These are phyloP conservation scores for Reinhardtius hippoglossoides DNA, from an alignment of 2,113 vertebrate genomes.

Conservation along the genomic window DNA sequence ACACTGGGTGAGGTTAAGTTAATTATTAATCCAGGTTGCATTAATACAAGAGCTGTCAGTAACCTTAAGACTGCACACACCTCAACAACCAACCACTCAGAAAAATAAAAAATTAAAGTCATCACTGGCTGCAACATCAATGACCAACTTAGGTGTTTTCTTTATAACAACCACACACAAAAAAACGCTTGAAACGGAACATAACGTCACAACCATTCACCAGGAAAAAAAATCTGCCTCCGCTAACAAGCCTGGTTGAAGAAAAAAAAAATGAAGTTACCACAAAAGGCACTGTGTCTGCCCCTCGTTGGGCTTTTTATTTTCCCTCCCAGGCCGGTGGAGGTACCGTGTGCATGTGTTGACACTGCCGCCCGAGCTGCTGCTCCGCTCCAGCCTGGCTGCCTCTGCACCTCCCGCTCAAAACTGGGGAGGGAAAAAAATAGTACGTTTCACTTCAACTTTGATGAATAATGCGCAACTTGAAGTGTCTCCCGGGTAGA, in stretches of 20 bases:
- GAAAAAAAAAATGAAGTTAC: constrained; percentile 40
- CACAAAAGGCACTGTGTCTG: constrained; percentile 37
- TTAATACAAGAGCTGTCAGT: constrained; percentile 7
- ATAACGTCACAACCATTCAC: neutral
- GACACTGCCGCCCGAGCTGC: constrained; percentile 72
- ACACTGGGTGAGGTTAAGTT: neutral
- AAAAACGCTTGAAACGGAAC: constrained; percentile 20
- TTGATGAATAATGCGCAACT: constrained; percentile 11
- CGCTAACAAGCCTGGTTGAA: constrained; percentile 21
- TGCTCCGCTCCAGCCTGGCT: constrained; percentile 58
- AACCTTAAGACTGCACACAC: neutral
- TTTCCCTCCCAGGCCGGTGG: constrained; percentile 63
- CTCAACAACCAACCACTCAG: neutral
- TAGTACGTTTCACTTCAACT: constrained; percentile 56
- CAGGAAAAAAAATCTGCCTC: neutral
- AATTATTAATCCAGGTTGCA: constrained; percentile 4
- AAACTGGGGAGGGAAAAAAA: constrained; percentile 74
- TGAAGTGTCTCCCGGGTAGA: neutral
- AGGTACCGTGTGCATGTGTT: constrained; percentile 76
- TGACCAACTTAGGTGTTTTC: constrained; percentile 40
- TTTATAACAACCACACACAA: neutral
- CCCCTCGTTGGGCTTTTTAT: constrained; percentile 29
- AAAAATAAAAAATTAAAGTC: neutral
- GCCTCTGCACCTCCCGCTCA: constrained; percentile 85
- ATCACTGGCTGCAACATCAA: neutral